A percentile compares a stretch with the other conserved stretches of the same genome.
phyloP scores from a whole-genome alignment of 1,140 invertebrate genomes.

The Drosophila bocki region DNA sequence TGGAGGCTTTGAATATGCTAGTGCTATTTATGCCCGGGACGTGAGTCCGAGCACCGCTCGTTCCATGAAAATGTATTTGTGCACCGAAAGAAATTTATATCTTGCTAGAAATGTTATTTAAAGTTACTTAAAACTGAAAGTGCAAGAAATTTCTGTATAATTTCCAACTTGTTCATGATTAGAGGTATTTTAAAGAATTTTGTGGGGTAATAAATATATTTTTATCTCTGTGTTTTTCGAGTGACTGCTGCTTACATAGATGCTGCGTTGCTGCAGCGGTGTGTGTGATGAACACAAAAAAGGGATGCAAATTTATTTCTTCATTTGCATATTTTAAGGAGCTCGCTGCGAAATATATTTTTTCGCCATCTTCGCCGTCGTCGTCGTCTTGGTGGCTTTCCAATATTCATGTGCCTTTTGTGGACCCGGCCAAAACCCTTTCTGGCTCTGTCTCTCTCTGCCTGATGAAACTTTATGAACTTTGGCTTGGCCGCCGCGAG shows the following conservation, averaged over 20 bases:
- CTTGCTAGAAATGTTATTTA: fast-evolving
- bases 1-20: conserved; percentile 80
- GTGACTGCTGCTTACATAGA: conserved; percentile 53
- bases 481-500: conserved; percentile 68
- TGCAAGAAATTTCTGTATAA: not conserved
- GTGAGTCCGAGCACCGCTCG: conserved; percentile 52
- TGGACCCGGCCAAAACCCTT: conserved; percentile 18
- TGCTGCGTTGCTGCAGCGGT: conserved; percentile 18
- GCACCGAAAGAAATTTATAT: conserved; percentile 7
- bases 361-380: conserved; percentile 61
- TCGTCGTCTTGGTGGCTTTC: conserved; percentile 47
- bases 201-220: not conserved
- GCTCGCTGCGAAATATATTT: conserved; percentile 75
- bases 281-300: conserved; percentile 53
- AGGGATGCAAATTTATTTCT: conserved; percentile 85
- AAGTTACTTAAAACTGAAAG: not conserved
- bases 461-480: conserved; percentile 83
- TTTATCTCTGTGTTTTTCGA: conserved; percentile 27
- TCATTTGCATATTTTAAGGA: conserved; percentile 85
- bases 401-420: conserved; percentile 58
- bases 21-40: conserved; percentile 81
- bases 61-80: conserved; percentile 40
- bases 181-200: not conserved
- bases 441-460: not conserved
- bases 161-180: not conserved